phyloP scores from a whole-genome alignment of 2,113 vertebrate genomes.

The Climacteris rufus region DNA sequence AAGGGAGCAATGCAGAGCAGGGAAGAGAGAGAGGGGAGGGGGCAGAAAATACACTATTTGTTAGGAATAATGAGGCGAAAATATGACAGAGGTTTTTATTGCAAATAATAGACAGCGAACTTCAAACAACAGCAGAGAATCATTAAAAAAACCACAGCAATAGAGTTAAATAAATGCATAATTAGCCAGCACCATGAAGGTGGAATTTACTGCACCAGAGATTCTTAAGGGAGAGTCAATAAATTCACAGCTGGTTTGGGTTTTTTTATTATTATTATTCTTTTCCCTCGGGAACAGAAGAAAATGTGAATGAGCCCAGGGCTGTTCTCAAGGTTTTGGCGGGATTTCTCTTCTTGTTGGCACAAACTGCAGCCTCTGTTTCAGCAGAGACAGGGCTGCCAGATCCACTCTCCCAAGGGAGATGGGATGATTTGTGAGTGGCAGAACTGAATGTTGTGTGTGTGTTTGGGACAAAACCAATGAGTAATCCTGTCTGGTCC shows the following conservation, averaged over 20 bases:
- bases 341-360: constrained; percentile 49
- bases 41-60: constrained; percentile 70
- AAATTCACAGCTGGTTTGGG: constrained; percentile 72
- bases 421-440: neutral
- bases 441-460: neutral
- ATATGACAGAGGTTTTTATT: constrained; percentile 79
- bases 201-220: constrained; percentile 74
- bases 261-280: neutral
- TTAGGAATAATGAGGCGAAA: constrained; percentile 80
- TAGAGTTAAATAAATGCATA: constrained; percentile 83
- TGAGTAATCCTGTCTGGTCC: neutral
- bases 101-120: constrained; percentile 77
- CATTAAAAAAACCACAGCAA: constrained; percentile 74
- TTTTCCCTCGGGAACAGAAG: constrained; percentile 24
- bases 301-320: constrained; percentile 56
- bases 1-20: constrained; percentile 13
- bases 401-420: neutral
- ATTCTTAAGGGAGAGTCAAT: constrained; percentile 76
- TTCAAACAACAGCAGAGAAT: constrained; percentile 78
- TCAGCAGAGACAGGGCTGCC: neutral
- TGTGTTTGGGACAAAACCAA: neutral
- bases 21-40: neutral
- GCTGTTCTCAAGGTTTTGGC: constrained; percentile 46
- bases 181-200: constrained; percentile 76
- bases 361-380: neutral